Percentiles rank a stretch among this genome's conserved stretches.
Conservation (phyloP, 2,797 vertebrate genomes). For the Trematomus bernacchii region DNA sequence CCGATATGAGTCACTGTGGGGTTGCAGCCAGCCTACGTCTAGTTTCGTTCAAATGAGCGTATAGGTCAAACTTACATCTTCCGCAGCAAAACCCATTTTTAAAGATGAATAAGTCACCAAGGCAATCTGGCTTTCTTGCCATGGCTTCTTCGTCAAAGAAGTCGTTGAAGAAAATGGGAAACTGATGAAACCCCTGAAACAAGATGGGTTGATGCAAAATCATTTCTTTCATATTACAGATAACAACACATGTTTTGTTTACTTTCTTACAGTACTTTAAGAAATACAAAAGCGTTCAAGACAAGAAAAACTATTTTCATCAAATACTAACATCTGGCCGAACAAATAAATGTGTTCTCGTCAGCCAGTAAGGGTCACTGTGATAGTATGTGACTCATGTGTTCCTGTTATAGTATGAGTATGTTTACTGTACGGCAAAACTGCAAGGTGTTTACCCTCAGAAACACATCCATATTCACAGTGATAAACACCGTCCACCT, state of each 20-base stretch:
- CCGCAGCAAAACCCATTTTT: neutral
- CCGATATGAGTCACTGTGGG: too few relatives aligned
- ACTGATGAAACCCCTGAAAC: neutral
- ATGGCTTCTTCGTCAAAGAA: neutral
- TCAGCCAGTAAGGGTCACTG: neutral
- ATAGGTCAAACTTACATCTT: constrained; percentile 8
- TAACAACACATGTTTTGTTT: neutral
- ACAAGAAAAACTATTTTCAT: neutral
- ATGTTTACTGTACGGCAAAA: constrained; percentile 26
- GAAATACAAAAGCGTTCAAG: neutral
- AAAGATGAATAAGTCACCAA: constrained; percentile 17
- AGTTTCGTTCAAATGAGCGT: neutral
- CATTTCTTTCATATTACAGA: neutral
- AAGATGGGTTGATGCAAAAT: neutral
- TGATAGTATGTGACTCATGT: neutral
- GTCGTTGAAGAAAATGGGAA: neutral
- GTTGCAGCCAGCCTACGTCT: neutral
- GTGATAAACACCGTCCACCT: constrained; percentile 15
- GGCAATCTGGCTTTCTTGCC: neutral
- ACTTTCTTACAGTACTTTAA: neutral
- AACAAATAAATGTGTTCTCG: neutral
- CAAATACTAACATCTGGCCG: neutral
- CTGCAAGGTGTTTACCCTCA: constrained; percentile 11
- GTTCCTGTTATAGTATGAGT: constrained; percentile 28
- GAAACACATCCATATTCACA: constrained; percentile 22